Base-by-base conservation (phyloP, 2,797 vertebrate species). In the Bradypodion ventrale region DNA sequence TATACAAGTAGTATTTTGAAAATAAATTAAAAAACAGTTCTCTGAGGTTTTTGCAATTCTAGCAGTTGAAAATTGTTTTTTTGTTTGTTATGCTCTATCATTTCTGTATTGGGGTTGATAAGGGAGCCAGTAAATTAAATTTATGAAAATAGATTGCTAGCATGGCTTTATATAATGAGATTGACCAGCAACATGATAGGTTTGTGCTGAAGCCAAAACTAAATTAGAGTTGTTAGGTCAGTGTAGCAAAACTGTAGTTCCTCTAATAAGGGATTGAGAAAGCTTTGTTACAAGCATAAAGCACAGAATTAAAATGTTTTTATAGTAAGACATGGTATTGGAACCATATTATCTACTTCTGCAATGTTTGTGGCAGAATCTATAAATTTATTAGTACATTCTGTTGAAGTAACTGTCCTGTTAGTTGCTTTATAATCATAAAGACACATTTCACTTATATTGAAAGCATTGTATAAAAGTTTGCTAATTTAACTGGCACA, bases 161-260 rank as follows among this genome's bases (percentile, higher is more conserved):
- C 63, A 81, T 65, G 46, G 49, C 35, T 52, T 23, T 49, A 21
- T 76, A 0, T 88, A 56, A 72, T 23, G 44, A 83, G 78, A 85
- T 85, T 90, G 76, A 87, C 75, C 25, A 89, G 80, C 12, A 84
- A 75, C 69, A 82, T 87, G 85, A 84, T 84, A 88, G 82, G 74
- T 76, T 87, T 79, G 7, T 13, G 35, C 79, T 25, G 52, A 82
- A 90, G 90, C 93, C 92, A 92, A 83, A 83, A 76, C 87, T 89
- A 92, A 88, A 91, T 86, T 29, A 85, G 80, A 65, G n/a, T 82
- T 89, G 89, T 52, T 69, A 84, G 89, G 88, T 86, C 87, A 83
- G 63, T 89, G 90, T 83, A 92, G 40, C 86, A 82, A 93, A 94
- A 87, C 19, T 90, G 91, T 93, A 91, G 93, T 97, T 96, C 95